phyloP scores from a whole-genome alignment of 2,888 invertebrate genomes.

The Embidobia sp. region DNA sequence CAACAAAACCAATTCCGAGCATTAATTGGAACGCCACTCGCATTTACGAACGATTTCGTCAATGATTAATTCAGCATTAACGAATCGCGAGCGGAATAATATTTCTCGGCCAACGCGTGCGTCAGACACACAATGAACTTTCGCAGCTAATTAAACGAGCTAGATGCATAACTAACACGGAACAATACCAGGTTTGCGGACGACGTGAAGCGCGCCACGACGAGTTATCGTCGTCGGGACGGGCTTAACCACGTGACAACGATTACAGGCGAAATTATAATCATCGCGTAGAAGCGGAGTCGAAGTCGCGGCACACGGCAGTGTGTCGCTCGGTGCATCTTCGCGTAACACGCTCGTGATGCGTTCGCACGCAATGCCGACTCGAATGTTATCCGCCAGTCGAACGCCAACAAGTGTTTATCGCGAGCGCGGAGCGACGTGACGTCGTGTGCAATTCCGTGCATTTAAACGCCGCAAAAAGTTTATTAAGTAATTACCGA shows the following conservation, averaged over 20 bases:
- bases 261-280: slow-evolving; percentile 57
- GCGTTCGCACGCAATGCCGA: slow-evolving; percentile 27
- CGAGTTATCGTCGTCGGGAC: slow-evolving; percentile 57
- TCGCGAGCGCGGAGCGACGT: slow-evolving; percentile 32
- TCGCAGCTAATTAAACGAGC: slow-evolving; percentile 42
- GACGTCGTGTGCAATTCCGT: slow-evolving; percentile 25
- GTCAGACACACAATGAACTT: slow-evolving; percentile 42
- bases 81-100: neutral
- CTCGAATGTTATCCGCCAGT: slow-evolving; percentile 26
- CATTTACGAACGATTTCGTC: neutral
- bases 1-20: no score
- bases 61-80: slow-evolving; percentile 1
- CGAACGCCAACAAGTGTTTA: slow-evolving; percentile 62
- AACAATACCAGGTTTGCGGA: slow-evolving; percentile 44
- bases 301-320: slow-evolving; percentile 35
- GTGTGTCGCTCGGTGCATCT: slow-evolving; percentile 48
- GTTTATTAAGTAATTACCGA: slow-evolving; percentile 21
- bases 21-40: no score
- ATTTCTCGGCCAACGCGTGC: slow-evolving; percentile 26
- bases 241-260: slow-evolving; percentile 61
- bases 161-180: slow-evolving; percentile 39
- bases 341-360: slow-evolving; percentile 31
- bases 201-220: slow-evolving; percentile 43
- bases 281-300: slow-evolving; percentile 38
- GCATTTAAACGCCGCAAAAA: slow-evolving; percentile 10